Percentiles rank a stretch among this genome's conserved stretches.
These are phyloP conservation scores for Pontoporia blainvillei DNA, from an alignment of 2,113 vertebrate genomes.

Conservation along the genomic window DNA sequence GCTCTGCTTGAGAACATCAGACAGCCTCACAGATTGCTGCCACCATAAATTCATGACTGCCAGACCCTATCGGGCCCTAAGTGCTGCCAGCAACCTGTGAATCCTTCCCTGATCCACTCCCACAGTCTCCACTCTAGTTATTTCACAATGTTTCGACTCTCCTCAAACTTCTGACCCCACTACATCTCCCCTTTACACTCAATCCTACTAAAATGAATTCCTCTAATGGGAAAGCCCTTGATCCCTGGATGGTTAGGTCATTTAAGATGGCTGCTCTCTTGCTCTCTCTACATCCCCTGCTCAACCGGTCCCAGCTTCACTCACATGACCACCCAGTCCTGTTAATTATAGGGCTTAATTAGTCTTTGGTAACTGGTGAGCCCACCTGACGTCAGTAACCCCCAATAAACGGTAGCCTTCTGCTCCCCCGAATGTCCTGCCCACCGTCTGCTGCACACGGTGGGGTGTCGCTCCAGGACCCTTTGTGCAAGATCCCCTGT, in stretches of 20 bases:
- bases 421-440: not conserved
- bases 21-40: not conserved
- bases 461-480: not conserved
- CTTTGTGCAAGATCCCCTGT: not conserved
- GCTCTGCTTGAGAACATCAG: not conserved
- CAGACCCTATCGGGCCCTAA: fast-evolving
- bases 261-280: not conserved
- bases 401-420: not conserved
- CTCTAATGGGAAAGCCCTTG: not conserved
- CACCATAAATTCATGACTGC: fast-evolving
- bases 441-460: not conserved
- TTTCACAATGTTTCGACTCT: not conserved
- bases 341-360: not conserved
- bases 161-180: not conserved
- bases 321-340: not conserved
- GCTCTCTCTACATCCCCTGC: not conserved
- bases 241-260: not conserved
- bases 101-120: not conserved
- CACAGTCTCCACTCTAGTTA: not conserved
- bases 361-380: not conserved
- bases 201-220: not conserved
- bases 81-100: not conserved
- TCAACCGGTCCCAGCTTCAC: not conserved
- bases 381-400: no score
- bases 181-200: not conserved